phyloP scores from a whole-genome alignment of 2,113 vertebrate species.

The Elachura formosa region DNA sequence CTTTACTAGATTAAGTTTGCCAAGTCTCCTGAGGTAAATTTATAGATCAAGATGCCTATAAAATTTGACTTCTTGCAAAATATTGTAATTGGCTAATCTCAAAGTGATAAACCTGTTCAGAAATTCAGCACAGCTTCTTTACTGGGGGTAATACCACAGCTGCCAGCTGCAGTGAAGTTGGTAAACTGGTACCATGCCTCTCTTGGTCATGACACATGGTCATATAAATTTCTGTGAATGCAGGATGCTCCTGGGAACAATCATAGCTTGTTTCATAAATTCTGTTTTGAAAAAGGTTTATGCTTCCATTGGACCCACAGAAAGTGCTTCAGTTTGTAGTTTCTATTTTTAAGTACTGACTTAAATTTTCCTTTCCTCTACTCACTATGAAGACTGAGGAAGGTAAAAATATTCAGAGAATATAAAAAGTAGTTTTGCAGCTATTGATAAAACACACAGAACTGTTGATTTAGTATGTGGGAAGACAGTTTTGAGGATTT shows the following conservation, averaged over 20 bases:
- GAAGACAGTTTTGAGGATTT: too few relatives aligned
- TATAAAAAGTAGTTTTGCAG: background rate
- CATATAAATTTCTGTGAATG: background rate
- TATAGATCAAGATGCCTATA: background rate
- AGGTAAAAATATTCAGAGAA: background rate
- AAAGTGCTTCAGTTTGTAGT: background rate
- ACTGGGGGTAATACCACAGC: background rate
- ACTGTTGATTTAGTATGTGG: background rate
- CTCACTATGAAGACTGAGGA: background rate
- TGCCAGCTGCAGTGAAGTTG: background rate
- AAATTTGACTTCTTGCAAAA: background rate
- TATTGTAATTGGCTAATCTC: background rate
- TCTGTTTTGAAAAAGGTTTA: background rate
- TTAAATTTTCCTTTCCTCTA: background rate
- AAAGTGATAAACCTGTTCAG: background rate
- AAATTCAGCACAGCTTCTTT: background rate
- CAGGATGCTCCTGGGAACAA: background rate
- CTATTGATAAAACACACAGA: background rate
- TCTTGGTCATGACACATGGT: background rate
- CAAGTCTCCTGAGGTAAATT: background rate
- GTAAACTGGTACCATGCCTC: background rate
- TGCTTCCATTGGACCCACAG: background rate
- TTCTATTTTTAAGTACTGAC: background rate
- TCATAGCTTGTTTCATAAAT: background rate
- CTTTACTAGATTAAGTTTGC: background rate